Base-by-base conservation (phyloP, 2,113 vertebrate genomes). In the Platysteira castanea region DNA sequence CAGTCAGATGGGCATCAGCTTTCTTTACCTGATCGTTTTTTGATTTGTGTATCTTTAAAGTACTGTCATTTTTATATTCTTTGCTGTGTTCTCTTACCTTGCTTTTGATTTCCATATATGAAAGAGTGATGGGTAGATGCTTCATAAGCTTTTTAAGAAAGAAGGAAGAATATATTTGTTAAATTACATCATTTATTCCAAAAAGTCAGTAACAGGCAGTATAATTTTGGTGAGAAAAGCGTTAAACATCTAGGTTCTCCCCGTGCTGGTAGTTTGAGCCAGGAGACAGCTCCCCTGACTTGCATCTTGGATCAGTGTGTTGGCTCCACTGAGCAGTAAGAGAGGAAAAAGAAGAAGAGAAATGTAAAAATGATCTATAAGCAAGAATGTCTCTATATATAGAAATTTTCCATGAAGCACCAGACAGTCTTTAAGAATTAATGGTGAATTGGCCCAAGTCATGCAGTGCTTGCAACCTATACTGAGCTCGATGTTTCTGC, bases 321-420 rank as follows among this genome's bases (percentile, higher is more conserved):
- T 97, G 96, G 96, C 96, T 97, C 24, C 77, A 61, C 53, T 78
- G 80, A 95, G 69, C 76, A 81, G 79, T 71, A 93, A 78, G 53
- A 93, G 80, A 86, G 92, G 85, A 92, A 93, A 95, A 96, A 68
- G 75, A 90, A 83, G 84, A 95, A 94, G 87, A 95, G n/a, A 95
- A 94, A 96, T 87, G 89, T 74, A 91, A 80, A 96, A 95, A 46
- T 83, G 44, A 96, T 97, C 84, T 94, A 42, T 93, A 96, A 93
- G 89, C 53, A 89, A 81, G 68, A 96, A 71, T 71, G 56, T 82
- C n/a, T 94, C 88, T 96, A 74, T 94, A 84, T 95, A 87, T 94
- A 95, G 86, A 96, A 93, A 24, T 90, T 96, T 96, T 96, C 95
- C 65, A 0, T 93, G 69, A 71, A 96, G 64, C 57, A 94, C 85